These are phyloP conservation scores for Amiota mariae DNA, from an alignment of 2,888 invertebrate genomes.

Conservation along the genomic window DNA sequence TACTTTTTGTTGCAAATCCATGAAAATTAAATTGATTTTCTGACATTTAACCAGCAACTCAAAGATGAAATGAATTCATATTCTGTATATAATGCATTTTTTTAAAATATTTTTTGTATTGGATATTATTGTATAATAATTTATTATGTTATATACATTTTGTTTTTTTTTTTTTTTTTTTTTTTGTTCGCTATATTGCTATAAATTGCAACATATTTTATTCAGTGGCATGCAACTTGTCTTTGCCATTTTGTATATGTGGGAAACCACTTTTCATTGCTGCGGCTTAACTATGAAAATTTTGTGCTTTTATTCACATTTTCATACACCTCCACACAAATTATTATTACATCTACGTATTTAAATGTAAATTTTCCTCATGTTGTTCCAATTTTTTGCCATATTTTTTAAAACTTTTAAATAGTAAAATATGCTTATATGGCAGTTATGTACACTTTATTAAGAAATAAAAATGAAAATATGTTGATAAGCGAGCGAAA, in stretches of 20 bases:
- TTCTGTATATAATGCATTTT: neutral
- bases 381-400: constrained; percentile 2
- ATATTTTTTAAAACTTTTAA: constrained; percentile 28
- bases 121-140: neutral
- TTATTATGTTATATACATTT: neutral
- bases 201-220: constrained; percentile 19
- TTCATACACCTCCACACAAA: too few relatives aligned
- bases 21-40: constrained; percentile 36
- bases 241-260: constrained; percentile 36
- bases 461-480: neutral
- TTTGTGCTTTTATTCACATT: too few relatives aligned
- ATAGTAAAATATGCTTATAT: neutral
- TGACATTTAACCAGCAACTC: constrained; percentile 34
- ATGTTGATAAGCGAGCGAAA: neutral
- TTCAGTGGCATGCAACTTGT: neutral
- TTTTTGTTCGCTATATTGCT: neutral
- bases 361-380: constrained; percentile 12
- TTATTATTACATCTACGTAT: constrained; percentile 33
- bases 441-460: neutral
- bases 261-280: constrained; percentile 57
- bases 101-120: neutral
- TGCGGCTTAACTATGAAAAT: constrained; percentile 42
- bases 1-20: constrained; percentile 24
- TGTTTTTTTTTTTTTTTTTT: neutral
- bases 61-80: neutral